Evolutionary conservation across 2,113 vertebrate genomes (phyloP).

Genomic region (human): GRCh38 chr14:56625501-56626000

Average conservation of each 20-base stretch:
- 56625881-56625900: slow-evolving; percentile 80
- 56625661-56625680: slow-evolving; percentile 85
- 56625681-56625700: slow-evolving; percentile 82
- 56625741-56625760: slow-evolving; percentile 73
- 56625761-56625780: slow-evolving; percentile 76
- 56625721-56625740: slow-evolving; percentile 74
- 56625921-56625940: slow-evolving; percentile 82
- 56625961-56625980: slow-evolving; percentile 82
- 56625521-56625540: slow-evolving; percentile 93
- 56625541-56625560: slow-evolving; percentile 81
- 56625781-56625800: slow-evolving; percentile 70
- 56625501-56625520: slow-evolving; percentile 92
- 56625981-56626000: slow-evolving; percentile 74
- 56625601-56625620: slow-evolving; percentile 82
- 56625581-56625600: slow-evolving; percentile 83
- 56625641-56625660: slow-evolving; percentile 81
- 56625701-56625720: slow-evolving; percentile 77
- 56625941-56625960: slow-evolving; percentile 84
- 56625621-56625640: slow-evolving; percentile 82
- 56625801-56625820: slow-evolving; percentile 68
- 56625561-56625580: slow-evolving; percentile 75
- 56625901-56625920: slow-evolving; percentile 86
- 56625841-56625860: slow-evolving; percentile 76
- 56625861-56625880: slow-evolving; percentile 80
- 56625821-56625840: slow-evolving; percentile 77